These are phyloP conservation scores for Hylyphantes graminicola DNA, from an alignment of 1,140 invertebrate species.

Conservation along the genomic window DNA sequence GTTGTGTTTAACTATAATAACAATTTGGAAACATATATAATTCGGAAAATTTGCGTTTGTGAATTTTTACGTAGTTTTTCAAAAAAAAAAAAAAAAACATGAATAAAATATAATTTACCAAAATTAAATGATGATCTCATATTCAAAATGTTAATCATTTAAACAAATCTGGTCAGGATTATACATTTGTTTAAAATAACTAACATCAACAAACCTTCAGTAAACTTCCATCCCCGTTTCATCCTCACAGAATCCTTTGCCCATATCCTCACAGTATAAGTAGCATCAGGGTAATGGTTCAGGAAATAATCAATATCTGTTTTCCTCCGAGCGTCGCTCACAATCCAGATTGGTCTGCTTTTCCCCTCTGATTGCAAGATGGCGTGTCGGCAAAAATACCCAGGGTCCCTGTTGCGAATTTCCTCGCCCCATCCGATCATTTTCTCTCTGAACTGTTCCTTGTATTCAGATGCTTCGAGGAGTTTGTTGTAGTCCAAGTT, in stretches of 20 bases:
- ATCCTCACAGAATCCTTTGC: slow-evolving; percentile 76
- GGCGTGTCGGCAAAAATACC: slow-evolving; percentile 87
- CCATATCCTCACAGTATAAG: slow-evolving; percentile 76
- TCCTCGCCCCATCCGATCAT: slow-evolving; percentile 96
- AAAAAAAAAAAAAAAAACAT: too few species aligned
- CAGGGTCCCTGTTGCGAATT: slow-evolving; percentile 80
- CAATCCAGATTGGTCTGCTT: slow-evolving; percentile 77
- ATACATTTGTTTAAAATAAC: not conserved
- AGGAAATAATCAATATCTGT: slow-evolving; percentile 80
- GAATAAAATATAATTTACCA: too few species aligned
- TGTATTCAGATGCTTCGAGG: slow-evolving; percentile 83
- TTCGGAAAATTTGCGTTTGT: too few species aligned
- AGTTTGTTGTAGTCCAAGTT: slow-evolving; percentile 81
- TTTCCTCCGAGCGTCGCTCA: slow-evolving; percentile 89
- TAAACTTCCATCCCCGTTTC: slow-evolving; percentile 81
- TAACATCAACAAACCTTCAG: slow-evolving; percentile 64
- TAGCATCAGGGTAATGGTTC: slow-evolving; percentile 46
- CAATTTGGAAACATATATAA: too few species aligned
- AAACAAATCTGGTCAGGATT: too few species aligned
- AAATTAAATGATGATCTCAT: too few species aligned
- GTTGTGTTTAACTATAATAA: too few species aligned
- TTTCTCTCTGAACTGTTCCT: slow-evolving; percentile 85
- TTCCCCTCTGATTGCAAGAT: slow-evolving; percentile 75
- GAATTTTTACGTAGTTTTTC: too few species aligned
- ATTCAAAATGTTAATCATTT: too few species aligned